Conservation (phyloP, 2,113 vertebrate genomes). For the Bubo blakistoni region DNA sequence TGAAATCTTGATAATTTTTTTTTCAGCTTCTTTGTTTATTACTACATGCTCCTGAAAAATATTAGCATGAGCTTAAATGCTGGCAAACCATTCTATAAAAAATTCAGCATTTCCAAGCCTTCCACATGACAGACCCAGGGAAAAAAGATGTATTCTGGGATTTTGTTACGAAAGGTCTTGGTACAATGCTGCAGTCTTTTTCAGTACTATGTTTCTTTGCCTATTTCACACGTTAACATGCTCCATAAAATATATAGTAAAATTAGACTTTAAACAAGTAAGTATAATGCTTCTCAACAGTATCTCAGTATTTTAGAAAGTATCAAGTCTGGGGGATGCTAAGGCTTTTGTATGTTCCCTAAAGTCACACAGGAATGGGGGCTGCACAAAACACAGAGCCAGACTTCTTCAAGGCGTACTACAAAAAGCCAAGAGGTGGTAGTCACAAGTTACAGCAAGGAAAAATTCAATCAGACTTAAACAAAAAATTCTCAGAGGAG, state of each 20-base stretch:
- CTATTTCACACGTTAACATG: neutral
- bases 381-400: neutral
- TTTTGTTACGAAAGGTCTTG: neutral
- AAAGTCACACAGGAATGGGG: neutral
- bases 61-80: neutral
- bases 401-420: neutral
- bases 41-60: constrained; percentile 3
- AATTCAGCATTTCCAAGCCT: neutral
- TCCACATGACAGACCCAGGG: neutral
- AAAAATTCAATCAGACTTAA: neutral
- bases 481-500: neutral
- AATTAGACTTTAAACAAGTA: neutral
- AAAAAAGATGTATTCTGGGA: neutral
- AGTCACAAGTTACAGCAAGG: neutral
- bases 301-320: neutral
- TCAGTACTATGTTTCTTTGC: neutral
- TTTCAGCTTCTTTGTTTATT: constrained; percentile 16
- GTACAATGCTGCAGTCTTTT: neutral
- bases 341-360: neutral
- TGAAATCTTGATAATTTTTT: neutral
- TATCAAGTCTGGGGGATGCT: neutral
- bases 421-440: neutral
- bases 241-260: neutral
- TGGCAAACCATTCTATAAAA: neutral
- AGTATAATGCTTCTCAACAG: neutral